A percentile compares a stretch with the other conserved stretches of the same genome.
Evolutionary conservation across 2,797 vertebrate genomes (phyloP).

Genomic region (Enteromius unitaeniatus): DNA sequence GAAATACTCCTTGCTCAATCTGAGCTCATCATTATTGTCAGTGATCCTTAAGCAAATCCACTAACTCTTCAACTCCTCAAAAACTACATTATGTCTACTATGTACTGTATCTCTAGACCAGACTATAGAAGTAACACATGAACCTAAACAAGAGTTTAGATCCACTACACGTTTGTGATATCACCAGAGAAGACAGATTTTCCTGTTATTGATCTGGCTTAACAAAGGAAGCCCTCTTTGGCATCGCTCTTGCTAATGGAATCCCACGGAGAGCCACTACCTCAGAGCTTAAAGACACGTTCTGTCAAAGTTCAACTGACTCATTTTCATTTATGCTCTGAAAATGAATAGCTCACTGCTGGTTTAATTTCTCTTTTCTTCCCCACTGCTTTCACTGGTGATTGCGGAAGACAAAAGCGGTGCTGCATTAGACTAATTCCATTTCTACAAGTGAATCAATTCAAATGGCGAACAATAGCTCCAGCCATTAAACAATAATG

Average conservation of each 20-base stretch:
- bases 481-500: constrained; percentile 25
- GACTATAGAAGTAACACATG: neutral
- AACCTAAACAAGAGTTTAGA: neutral
- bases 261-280: constrained; percentile 51
- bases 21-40: constrained; percentile 23
- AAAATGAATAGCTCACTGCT: constrained; percentile 59
- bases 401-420: constrained; percentile 51
- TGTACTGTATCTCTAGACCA: neutral
- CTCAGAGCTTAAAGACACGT: constrained; percentile 54
- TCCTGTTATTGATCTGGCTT: constrained; percentile 45
- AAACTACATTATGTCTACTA: neutral
- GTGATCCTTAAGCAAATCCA: neutral
- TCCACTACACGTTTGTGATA: constrained; percentile 39
- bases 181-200: constrained; percentile 46
- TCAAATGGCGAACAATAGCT: constrained; percentile 64
- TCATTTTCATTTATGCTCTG: constrained; percentile 58
- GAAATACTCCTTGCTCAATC: constrained; percentile 16
- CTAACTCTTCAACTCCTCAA: neutral
- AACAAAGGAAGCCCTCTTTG: constrained; percentile 51
- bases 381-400: constrained; percentile 53
- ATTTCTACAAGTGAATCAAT: constrained; percentile 70
- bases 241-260: constrained; percentile 55
- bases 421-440: constrained; percentile 73
- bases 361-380: constrained; percentile 56
- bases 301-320: constrained; percentile 60